Percentiles rank a stretch among this genome's conserved stretches.
phyloP scores from a whole-genome alignment of 2,113 vertebrate species.

The Aramus guarauna region DNA sequence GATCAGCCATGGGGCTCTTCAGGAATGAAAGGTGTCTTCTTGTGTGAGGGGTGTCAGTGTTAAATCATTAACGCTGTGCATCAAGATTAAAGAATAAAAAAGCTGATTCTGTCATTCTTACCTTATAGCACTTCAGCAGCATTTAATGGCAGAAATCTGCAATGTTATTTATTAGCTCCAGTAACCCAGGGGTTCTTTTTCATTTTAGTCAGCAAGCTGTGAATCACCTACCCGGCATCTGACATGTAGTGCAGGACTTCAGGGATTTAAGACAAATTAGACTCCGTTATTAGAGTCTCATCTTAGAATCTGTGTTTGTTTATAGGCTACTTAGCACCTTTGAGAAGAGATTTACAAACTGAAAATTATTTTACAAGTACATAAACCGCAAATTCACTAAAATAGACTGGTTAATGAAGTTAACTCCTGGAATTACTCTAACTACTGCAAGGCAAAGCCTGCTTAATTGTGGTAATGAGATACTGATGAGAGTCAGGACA shows the following conservation, averaged over 20 bases:
- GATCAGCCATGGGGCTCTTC: background rate
- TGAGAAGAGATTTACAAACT: constrained; percentile 12
- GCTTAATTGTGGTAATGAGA: constrained; percentile 47
- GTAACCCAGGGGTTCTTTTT: constrained; percentile 48
- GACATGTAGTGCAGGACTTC: constrained; percentile 31
- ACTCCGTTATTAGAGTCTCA: constrained; percentile 31
- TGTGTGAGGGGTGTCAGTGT: background rate
- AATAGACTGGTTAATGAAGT: constrained; percentile 36
- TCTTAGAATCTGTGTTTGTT: constrained; percentile 37
- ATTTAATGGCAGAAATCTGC: constrained; percentile 40
- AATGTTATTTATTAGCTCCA: constrained; percentile 55
- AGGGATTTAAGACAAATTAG: constrained; percentile 53
- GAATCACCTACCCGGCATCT: constrained; percentile 45
- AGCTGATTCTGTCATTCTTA: constrained; percentile 12
- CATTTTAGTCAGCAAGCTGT: constrained; percentile 62
- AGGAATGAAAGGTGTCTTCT: background rate
- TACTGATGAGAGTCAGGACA: constrained; percentile 17
- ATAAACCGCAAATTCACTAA: background rate
- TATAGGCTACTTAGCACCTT: constrained; percentile 17
- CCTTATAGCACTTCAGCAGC: background rate
- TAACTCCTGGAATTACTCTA: constrained; percentile 36
- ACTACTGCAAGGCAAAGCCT: constrained; percentile 31
- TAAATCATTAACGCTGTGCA: constrained; percentile 2
- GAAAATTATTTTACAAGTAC: constrained; percentile 15
- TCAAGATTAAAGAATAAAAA: background rate